Percentiles rank a stretch among this genome's conserved stretches.
phyloP scores from a whole-genome alignment of 2,888 invertebrate genomes.

The Leucania comma region DNA sequence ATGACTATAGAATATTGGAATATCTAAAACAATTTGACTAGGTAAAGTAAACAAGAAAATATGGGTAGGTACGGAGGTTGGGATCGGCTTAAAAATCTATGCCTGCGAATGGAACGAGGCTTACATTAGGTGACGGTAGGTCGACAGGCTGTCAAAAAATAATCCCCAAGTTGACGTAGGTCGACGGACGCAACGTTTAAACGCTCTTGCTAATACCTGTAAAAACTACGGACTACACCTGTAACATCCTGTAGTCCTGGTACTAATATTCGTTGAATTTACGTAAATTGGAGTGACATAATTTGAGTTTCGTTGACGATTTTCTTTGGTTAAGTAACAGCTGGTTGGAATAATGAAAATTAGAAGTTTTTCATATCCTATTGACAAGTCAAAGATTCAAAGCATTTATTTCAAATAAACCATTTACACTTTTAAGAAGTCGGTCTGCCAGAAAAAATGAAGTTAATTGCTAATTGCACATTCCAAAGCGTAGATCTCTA shows the following conservation, averaged over 20 bases:
- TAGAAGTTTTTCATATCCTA: not conserved
- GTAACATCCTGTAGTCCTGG: slow-evolving; percentile 36
- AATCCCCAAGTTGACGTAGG: slow-evolving; percentile 62
- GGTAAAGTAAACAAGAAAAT: not conserved
- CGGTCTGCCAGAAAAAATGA: no score
- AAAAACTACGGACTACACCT: slow-evolving; percentile 63
- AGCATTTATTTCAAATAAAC: no score
- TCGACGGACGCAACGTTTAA: slow-evolving; percentile 54
- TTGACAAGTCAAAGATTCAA: no score
- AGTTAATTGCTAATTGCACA: no score
- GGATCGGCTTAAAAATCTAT: slow-evolving; percentile 59
- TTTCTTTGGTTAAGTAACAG: slow-evolving; percentile 11
- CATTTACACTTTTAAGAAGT: no score
- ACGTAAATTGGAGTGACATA: slow-evolving; percentile 28
- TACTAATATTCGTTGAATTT: slow-evolving; percentile 36
- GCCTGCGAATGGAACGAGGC: slow-evolving; percentile 52
- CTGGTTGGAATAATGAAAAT: not conserved
- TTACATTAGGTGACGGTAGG: slow-evolving; percentile 50
- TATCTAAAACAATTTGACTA: not conserved
- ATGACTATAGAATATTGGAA: not conserved
- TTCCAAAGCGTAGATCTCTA: no score
- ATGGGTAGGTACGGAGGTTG: not conserved
- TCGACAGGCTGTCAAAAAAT: slow-evolving; percentile 64
- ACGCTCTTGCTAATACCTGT: slow-evolving; percentile 55
- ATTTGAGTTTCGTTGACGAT: slow-evolving; percentile 4